Evolutionary conservation across 1,140 invertebrate genomes (phyloP).

Genomic region (Diorhabda elongata): DNA sequence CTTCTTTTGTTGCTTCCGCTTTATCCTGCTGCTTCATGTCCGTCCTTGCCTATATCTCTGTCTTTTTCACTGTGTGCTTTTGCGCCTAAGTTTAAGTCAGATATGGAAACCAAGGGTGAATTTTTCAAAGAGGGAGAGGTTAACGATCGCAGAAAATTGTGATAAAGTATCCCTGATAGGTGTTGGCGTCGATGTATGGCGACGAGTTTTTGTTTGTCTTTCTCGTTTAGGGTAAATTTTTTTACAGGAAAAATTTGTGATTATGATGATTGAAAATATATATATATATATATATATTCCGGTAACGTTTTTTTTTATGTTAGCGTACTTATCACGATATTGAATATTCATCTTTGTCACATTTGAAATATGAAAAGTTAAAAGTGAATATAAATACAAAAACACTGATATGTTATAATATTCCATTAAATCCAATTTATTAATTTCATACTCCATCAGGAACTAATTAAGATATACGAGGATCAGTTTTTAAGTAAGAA

Average conservation of each 20-base stretch:
- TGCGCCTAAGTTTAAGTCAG: constrained; percentile 18
- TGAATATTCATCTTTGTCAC: no score
- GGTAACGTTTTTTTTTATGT: background rate
- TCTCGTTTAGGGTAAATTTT: background rate
- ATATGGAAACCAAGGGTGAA: constrained; percentile 12
- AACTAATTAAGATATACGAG: no score
- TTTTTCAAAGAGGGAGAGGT: constrained; percentile 5
- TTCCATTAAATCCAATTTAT: no score
- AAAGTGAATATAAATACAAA: no score
- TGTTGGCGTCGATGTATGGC: background rate
- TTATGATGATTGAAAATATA: constrained; percentile 1
- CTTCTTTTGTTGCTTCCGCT: constrained; percentile 35
- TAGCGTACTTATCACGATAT: no score
- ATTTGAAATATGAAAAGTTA: no score
- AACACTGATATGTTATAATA: no score
- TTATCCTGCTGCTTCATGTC: background rate
- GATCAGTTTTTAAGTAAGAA: no score
- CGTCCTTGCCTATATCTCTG: constrained; percentile 6
- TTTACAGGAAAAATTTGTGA: background rate
- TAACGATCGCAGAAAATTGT: constrained; percentile 6
- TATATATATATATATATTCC: background rate
- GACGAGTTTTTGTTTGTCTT: background rate
- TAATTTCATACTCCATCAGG: no score
- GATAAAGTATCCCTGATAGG: constrained; percentile 3
- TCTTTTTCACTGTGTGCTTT: constrained; percentile 9